Evolutionary conservation across 2,797 vertebrate species (phyloP).

Genomic region (Lagothrix lagotricha): DNA sequence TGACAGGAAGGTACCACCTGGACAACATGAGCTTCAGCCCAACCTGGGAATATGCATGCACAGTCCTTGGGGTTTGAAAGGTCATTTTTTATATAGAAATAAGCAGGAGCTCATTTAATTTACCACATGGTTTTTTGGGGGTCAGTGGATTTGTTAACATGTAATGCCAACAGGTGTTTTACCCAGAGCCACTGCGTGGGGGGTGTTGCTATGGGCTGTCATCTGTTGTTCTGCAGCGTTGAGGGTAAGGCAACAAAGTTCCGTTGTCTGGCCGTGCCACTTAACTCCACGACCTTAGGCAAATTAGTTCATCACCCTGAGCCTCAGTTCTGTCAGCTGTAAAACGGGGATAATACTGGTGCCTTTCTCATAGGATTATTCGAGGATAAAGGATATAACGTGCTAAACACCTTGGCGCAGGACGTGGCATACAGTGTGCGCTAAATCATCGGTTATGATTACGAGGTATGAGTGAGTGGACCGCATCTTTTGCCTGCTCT

Average conservation of each 20-base stretch:
- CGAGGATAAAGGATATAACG: not conserved
- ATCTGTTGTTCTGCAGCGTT: not conserved
- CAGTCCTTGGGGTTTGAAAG: not conserved
- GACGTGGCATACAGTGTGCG: not conserved
- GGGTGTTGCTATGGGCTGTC: not conserved
- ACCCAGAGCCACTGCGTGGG: not conserved
- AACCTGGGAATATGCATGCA: not conserved
- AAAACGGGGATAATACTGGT: not conserved
- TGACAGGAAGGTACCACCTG: not conserved
- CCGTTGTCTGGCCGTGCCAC: fast-evolving
- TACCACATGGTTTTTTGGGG: not conserved
- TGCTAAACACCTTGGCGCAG: not conserved
- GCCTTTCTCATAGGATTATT: not conserved
- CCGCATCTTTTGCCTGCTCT: not conserved
- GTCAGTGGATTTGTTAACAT: not conserved
- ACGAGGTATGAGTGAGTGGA: not conserved
- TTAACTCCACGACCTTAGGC: not conserved
- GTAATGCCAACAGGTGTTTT: not conserved
- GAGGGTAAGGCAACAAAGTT: not conserved
- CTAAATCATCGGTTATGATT: fast-evolving
- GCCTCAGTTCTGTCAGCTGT: not conserved
- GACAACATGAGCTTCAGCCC: not conserved
- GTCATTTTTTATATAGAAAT: not conserved
- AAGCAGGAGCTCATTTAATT: not conserved
- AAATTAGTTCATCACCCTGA: not conserved